Percentiles rank a stretch among this genome's conserved stretches.
Conservation (phyloP, 2,113 vertebrate genomes). For the Serilophus lunatus region DNA sequence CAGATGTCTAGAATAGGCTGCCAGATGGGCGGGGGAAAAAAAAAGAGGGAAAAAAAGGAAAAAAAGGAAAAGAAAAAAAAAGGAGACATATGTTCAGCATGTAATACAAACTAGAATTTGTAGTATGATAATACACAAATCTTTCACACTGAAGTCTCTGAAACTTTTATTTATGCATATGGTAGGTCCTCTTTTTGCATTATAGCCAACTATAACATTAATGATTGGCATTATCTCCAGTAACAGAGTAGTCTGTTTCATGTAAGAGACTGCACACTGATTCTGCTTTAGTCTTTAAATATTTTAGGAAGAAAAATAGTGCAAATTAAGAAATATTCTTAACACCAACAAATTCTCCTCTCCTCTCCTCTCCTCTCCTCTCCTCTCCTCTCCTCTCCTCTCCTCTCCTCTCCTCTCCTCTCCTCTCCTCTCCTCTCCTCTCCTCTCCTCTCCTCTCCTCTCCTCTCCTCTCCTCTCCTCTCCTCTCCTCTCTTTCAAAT, state of each 20-base stretch:
- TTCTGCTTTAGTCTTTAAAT: background rate
- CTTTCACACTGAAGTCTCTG: background rate
- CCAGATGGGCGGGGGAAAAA: background rate
- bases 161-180: background rate
- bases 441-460: background rate
- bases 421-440: too few species aligned
- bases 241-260: background rate
- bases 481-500: background rate
- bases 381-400: background rate
- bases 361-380: too few species aligned
- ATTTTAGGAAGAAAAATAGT: background rate
- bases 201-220: background rate
- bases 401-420: too few species aligned
- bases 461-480: too few species aligned
- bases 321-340: background rate
- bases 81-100: background rate
- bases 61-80: too few species aligned
- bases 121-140: background rate
- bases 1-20: background rate
- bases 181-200: background rate
- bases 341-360: rapidly evolving
- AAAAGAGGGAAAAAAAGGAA: background rate
- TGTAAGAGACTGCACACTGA: background rate
- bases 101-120: background rate
- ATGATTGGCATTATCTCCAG: background rate